Evolutionary conservation across 2,113 vertebrate genomes (phyloP).

Genomic region (Kobus ellipsiprymnus): DNA sequence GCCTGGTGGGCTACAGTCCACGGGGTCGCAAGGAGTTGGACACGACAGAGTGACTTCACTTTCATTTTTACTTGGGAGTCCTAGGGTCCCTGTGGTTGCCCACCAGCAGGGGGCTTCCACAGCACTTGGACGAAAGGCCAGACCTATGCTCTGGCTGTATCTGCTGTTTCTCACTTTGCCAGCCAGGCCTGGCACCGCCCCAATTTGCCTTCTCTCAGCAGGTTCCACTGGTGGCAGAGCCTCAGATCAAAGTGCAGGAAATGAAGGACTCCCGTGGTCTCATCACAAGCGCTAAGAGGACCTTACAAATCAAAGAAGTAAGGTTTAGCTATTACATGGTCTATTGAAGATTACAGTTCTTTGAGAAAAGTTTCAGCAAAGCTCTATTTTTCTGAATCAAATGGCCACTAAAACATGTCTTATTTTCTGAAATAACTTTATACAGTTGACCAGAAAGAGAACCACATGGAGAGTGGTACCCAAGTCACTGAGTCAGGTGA

Average conservation of each 20-base stretch:
- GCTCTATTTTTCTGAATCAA: not conserved
- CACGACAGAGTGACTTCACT: too few relatives aligned
- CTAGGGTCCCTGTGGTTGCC: accelerated
- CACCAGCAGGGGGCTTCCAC: not conserved
- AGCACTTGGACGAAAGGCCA: not conserved
- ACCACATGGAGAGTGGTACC: accelerated
- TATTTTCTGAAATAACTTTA: not conserved
- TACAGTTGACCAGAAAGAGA: not conserved
- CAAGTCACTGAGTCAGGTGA: not conserved
- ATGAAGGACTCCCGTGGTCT: accelerated
- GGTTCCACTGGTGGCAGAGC: not conserved
- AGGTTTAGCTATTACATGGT: not conserved
- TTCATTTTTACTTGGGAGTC: not conserved
- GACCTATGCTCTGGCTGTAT: accelerated
- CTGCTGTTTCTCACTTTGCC: not conserved
- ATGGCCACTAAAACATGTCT: not conserved
- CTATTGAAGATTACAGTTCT: not conserved
- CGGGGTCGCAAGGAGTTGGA: too few relatives aligned
- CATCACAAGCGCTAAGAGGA: not conserved
- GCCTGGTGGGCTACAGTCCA: too few relatives aligned
- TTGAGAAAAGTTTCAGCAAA: not conserved
- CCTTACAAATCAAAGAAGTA: not conserved
- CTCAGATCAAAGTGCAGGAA: accelerated
- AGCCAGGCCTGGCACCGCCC: accelerated
- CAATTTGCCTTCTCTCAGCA: accelerated